Percentiles rank a stretch among this genome's conserved stretches.
Evolutionary conservation across 2,113 vertebrate species (phyloP).

Genomic region (Microtus montanus): DNA sequence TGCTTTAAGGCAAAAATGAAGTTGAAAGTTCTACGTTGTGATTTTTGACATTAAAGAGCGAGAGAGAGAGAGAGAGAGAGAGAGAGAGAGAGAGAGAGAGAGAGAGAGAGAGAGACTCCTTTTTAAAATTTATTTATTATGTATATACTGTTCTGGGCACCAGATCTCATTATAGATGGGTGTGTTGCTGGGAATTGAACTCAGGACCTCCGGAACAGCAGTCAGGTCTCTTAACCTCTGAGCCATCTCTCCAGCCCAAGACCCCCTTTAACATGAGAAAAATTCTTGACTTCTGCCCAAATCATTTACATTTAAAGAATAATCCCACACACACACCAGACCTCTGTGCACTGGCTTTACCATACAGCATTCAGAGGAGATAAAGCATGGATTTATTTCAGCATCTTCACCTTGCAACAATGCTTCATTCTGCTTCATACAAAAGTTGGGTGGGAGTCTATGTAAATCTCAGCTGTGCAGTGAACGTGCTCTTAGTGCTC

Average conservation of each 20-base stretch:
- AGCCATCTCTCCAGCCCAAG: neutral
- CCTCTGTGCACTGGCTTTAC: neutral
- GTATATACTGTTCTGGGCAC: too few species aligned
- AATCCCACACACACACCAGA: neutral
- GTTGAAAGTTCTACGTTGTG: conserved; percentile 64
- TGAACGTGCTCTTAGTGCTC: neutral
- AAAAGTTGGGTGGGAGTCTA: conserved; percentile 17
- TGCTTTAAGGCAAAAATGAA: conserved; percentile 80
- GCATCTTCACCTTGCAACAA: conserved; percentile 55
- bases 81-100: neutral
- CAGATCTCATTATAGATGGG: too few species aligned
- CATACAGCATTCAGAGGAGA: conserved; percentile 42
- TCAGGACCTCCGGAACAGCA: too few species aligned
- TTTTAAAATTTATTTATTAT: too few species aligned
- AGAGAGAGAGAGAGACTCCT: too few species aligned
- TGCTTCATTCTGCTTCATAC: conserved; percentile 2
- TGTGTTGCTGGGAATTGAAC: too few species aligned
- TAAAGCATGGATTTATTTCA: conserved; percentile 47
- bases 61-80: neutral
- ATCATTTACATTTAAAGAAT: neutral
- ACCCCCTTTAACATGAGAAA: conserved; percentile 64
- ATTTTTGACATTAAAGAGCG: conserved; percentile 67
- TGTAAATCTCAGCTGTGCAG: conserved; percentile 51
- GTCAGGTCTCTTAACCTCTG: too few species aligned
- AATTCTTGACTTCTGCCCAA: conserved; percentile 60